A percentile compares a stretch with the other conserved stretches of the same genome.
These are phyloP conservation scores for Gopherus flavomarginatus DNA, from an alignment of 2,113 vertebrate species.

Conservation along the genomic window DNA sequence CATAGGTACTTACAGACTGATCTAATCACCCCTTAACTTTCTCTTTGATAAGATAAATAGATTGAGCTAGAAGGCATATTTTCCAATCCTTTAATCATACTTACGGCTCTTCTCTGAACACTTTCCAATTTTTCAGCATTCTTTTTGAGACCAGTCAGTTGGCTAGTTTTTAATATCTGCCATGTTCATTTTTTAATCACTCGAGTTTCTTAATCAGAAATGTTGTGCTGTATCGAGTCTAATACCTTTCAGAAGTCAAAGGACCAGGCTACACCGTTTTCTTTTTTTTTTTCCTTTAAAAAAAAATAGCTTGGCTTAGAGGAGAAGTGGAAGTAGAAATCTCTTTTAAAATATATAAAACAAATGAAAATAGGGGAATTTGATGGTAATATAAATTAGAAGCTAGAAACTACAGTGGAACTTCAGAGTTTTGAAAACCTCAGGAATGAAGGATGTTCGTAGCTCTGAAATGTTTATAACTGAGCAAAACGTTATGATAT, in stretches of 20 bases:
- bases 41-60: neutral
- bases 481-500: too few species aligned
- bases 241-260: conserved; percentile 11
- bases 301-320: neutral
- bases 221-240: neutral
- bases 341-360: too few species aligned
- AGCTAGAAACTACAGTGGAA: too few species aligned
- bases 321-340: too few species aligned
- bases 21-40: conserved; percentile 2
- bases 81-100: neutral
- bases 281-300: neutral
- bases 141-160: neutral
- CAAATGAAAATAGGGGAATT: too few species aligned
- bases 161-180: neutral
- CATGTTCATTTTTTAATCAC: neutral
- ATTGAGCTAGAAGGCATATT: neutral
- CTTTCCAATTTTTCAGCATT: neutral
- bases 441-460: too few species aligned
- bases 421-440: too few species aligned
- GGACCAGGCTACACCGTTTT: neutral
- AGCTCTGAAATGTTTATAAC: too few species aligned
- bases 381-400: too few species aligned
- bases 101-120: neutral
- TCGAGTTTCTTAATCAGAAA: conserved; percentile 39
- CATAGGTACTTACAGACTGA: conserved; percentile 3